phyloP scores from a whole-genome alignment of 1,140 invertebrate genomes.

The Dendrolimus punctatus region DNA sequence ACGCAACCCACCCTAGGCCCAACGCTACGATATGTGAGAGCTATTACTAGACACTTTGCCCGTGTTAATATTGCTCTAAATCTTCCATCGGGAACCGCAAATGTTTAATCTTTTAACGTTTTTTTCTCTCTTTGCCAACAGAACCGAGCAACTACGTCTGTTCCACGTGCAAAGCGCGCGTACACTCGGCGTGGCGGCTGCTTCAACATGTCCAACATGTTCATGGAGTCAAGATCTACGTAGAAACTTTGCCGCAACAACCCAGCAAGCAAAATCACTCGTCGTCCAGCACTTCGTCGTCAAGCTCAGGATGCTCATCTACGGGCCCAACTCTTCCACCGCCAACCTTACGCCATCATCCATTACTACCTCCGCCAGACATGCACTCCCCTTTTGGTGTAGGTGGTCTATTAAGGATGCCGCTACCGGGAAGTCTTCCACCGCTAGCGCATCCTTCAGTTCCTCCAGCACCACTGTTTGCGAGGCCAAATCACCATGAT shows the following conservation, averaged over 20 bases:
- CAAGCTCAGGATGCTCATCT: conserved; percentile 73
- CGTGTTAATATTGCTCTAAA: conserved; percentile 67
- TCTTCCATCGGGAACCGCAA: conserved; percentile 42
- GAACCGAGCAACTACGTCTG: conserved; percentile 96
- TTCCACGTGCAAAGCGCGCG: conserved; percentile 92
- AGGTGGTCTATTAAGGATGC: conserved; percentile 77
- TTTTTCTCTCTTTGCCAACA: conserved; percentile 77
- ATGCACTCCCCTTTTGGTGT: conserved; percentile 79
- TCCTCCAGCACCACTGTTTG: conserved; percentile 78
- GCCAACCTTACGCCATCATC: conserved; percentile 74
- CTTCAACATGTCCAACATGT: conserved; percentile 95
- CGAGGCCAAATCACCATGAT: conserved; percentile 80
- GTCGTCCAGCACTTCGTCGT: conserved; percentile 71
- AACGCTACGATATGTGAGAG: conserved; percentile 68
- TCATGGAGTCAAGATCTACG: conserved; percentile 95
- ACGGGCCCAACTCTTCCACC: conserved; percentile 75
- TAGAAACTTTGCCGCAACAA: conserved; percentile 75
- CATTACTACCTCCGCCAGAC: conserved; percentile 77
- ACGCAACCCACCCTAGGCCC: conserved; percentile 58
- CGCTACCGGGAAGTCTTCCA: conserved; percentile 73
- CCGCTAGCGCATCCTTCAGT: conserved; percentile 76
- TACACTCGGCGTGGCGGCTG: conserved; percentile 93
- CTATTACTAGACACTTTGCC: conserved; percentile 70
- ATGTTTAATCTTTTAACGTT: conserved; percentile 12
- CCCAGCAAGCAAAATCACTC: conserved; percentile 69